Conservation (phyloP, 2,113 vertebrate species). For the Hyperoodon ampullatus region DNA sequence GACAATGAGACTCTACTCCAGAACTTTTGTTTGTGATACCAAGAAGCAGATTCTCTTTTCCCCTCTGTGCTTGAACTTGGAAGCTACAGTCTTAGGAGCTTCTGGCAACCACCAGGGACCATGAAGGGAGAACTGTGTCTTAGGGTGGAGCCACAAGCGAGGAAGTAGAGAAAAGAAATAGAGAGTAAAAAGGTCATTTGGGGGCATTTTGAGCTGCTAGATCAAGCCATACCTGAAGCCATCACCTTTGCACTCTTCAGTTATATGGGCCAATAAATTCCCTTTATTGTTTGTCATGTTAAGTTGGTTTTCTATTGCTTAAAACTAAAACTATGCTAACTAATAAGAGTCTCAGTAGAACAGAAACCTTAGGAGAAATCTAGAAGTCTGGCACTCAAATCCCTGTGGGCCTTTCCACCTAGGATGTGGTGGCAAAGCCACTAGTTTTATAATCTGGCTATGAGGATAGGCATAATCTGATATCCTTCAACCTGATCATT, state of each 20-base stretch:
- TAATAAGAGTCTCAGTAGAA: neutral
- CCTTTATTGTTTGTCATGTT: neutral
- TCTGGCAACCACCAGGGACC: neutral
- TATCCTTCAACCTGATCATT: neutral
- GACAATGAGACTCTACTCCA: neutral
- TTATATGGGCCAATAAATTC: neutral
- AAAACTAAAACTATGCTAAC: conserved; percentile 33
- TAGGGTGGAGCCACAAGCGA: neutral
- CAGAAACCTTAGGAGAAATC: neutral
- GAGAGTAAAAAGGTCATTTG: neutral
- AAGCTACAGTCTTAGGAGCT: neutral
- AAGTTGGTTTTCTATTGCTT: conserved; percentile 37
- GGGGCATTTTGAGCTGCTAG: neutral
- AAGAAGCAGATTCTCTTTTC: neutral
- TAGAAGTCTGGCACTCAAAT: neutral
- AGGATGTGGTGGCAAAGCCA: neutral
- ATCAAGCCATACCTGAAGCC: neutral
- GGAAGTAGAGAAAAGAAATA: conserved; percentile 11
- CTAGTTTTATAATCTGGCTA: conserved; percentile 12
- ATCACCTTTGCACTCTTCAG: neutral
- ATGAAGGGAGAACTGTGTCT: neutral
- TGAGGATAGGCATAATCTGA: neutral
- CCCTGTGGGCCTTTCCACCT: neutral
- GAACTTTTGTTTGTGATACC: neutral
- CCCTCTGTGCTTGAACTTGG: neutral